A percentile compares a stretch with the other conserved stretches of the same genome.
phyloP scores from a whole-genome alignment of 2,888 invertebrate species.

The Campopleginae sp. region DNA sequence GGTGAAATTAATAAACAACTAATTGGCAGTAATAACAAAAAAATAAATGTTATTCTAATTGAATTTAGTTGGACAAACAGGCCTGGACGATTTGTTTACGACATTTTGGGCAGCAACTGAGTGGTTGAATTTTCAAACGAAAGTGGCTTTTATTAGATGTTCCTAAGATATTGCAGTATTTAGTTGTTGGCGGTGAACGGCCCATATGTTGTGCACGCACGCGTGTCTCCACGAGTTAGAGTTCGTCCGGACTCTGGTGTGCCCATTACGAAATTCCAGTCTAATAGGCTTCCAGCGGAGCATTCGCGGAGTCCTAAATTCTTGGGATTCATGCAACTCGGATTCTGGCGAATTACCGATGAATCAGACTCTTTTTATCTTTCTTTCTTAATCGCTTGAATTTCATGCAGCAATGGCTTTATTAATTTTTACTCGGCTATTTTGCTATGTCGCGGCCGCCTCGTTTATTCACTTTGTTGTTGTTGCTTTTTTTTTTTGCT shows the following conservation, averaged over 20 bases:
- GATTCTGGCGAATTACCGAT: slow-evolving; percentile 18
- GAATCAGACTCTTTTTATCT: neutral
- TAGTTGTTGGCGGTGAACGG: neutral
- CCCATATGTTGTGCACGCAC: slow-evolving; percentile 1
- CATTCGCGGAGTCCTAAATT: slow-evolving; percentile 74
- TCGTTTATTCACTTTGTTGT: neutral
- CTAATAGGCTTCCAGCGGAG: slow-evolving; percentile 74
- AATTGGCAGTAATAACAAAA: neutral
- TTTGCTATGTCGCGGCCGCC: neutral
- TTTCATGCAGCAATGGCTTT: slow-evolving; percentile 35
- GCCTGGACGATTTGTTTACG: neutral
- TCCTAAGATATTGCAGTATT: neutral
- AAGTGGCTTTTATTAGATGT: neutral
- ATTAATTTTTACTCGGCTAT: slow-evolving; percentile 7
- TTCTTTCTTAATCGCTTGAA: slow-evolving; percentile 9
- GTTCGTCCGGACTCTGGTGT: slow-evolving; percentile 11
- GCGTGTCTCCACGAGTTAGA: neutral
- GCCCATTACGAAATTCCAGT: slow-evolving; percentile 74
- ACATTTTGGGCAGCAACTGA: neutral
- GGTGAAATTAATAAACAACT: neutral
- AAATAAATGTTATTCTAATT: no score
- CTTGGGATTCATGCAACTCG: slow-evolving; percentile 67
- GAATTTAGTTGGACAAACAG: neutral
- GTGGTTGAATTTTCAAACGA: neutral
- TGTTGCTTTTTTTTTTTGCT: neutral